These are phyloP conservation scores for Acleris sparsana DNA, from an alignment of 2,888 invertebrate species.

Conservation along the genomic window DNA sequence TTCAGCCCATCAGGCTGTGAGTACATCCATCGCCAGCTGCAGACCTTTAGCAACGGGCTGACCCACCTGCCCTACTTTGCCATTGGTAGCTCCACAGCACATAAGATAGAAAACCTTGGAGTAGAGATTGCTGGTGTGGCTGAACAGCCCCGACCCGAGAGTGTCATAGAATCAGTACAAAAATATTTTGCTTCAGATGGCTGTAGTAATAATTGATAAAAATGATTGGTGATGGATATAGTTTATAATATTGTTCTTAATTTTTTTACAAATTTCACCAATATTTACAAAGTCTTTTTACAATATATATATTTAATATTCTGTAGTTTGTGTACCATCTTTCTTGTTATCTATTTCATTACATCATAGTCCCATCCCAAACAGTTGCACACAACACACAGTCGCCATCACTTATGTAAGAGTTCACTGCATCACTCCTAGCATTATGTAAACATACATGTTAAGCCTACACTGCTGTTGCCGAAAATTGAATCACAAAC, in stretches of 20 bases:
- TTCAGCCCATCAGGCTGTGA: conserved; percentile 78
- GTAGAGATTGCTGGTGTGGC: conserved; percentile 74
- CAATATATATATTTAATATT: conserved; percentile 5
- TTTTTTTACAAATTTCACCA: conserved; percentile 32
- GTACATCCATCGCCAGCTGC: conserved; percentile 70
- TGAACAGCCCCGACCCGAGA: conserved; percentile 58
- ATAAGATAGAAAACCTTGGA: conserved; percentile 73
- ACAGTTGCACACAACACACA: neutral
- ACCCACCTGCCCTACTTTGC: conserved; percentile 70
- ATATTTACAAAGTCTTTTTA: conserved; percentile 17
- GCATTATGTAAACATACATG: too few relatives aligned
- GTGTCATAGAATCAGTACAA: conserved; percentile 60
- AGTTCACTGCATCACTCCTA: neutral
- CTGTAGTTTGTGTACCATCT: conserved; percentile 5
- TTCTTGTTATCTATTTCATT: too few relatives aligned
- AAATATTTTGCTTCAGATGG: conserved; percentile 56
- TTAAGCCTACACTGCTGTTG: too few relatives aligned
- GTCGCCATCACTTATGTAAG: neutral
- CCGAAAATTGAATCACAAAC: too few relatives aligned
- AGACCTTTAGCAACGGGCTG: conserved; percentile 67
- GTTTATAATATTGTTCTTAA: conserved; percentile 23
- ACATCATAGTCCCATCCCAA: neutral
- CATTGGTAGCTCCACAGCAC: conserved; percentile 75
- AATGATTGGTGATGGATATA: conserved; percentile 24
- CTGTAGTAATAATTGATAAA: conserved; percentile 30